Evolutionary conservation across 2,113 vertebrate genomes (phyloP).

Genomic region (Gopherus evgoodei): DNA sequence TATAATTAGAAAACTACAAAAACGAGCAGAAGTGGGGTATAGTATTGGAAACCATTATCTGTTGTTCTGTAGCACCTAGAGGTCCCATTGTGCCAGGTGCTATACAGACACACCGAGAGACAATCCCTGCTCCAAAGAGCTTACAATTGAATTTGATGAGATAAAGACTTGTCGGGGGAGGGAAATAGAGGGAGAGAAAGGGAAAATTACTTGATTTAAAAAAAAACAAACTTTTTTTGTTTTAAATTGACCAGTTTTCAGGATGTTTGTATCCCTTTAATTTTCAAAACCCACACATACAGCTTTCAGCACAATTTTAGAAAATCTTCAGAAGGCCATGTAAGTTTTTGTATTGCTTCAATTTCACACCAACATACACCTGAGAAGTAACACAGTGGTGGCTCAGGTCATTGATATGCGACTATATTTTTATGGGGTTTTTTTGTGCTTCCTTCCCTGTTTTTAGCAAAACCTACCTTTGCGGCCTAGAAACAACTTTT

Average conservation of each 20-base stretch:
- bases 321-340: not conserved
- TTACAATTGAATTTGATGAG: not conserved
- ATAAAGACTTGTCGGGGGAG: not conserved
- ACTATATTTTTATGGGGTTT: not conserved
- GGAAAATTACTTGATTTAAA: not conserved
- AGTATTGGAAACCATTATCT: conserved; percentile 50
- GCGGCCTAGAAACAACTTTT: not conserved
- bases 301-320: not conserved
- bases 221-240: not conserved
- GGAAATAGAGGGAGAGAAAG: too few species aligned
- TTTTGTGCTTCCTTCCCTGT: not conserved
- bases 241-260: not conserved
- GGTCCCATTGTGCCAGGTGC: conserved; percentile 42
- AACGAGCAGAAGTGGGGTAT: conserved; percentile 50
- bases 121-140: not conserved
- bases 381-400: not conserved
- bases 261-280: too few species aligned
- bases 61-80: conserved; percentile 55
- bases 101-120: not conserved
- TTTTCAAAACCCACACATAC: too few species aligned
- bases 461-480: not conserved
- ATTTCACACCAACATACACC: not conserved
- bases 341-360: conserved; percentile 13
- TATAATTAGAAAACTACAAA: conserved; percentile 58
- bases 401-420: not conserved